Base-by-base conservation (phyloP, 1,140 invertebrate genomes). In the Drosophila sulfurigaster region DNA sequence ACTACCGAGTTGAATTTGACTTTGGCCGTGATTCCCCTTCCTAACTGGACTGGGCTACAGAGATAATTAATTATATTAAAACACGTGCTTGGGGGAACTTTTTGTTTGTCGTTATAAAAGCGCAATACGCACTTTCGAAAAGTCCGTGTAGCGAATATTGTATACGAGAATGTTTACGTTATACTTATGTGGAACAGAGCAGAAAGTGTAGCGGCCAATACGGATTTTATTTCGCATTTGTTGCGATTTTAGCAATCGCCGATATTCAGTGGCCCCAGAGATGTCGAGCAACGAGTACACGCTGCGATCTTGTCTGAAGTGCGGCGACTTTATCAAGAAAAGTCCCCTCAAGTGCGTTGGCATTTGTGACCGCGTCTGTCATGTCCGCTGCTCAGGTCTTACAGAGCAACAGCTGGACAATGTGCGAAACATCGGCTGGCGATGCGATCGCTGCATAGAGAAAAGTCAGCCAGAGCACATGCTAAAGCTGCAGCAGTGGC, bases 241-340 rank as follows among this genome's bases (percentile, higher is more conserved):
- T 35, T 43, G 15, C 58, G 69, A 77, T 64, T 48, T 59, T 46
- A 51, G 32, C 79, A 80, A 68, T 88, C 48, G 69, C 63, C 63
- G 54, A 46, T 43, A 11, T 51, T 59, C 51, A 83, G 70, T 67
- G 64, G 13, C 43, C 74, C 30, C 10, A 46, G 7, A 66, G 52
- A 89, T 89, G 81, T 89, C 64, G 78, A 70, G 16, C 11, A 43
- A 43, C 41, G 41, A 43, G 41, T 56, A 38, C 38, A 43, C 77
- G 43, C 20, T 58, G 56, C 56, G 63, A 68, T 67, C 51, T 38
- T 88, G 83, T 41, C 28, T 69, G 6, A 78, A 78, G 51, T 88
- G 85, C 54, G 25, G 56, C 11, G 45, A 56, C 7, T n/a, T 51
- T 16, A 71, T 80, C 41, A 11, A n/a, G 35, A 46, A 3, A 16